These are phyloP conservation scores for Euplexia lucipara DNA, from an alignment of 2,888 invertebrate genomes.

Conservation along the genomic window DNA sequence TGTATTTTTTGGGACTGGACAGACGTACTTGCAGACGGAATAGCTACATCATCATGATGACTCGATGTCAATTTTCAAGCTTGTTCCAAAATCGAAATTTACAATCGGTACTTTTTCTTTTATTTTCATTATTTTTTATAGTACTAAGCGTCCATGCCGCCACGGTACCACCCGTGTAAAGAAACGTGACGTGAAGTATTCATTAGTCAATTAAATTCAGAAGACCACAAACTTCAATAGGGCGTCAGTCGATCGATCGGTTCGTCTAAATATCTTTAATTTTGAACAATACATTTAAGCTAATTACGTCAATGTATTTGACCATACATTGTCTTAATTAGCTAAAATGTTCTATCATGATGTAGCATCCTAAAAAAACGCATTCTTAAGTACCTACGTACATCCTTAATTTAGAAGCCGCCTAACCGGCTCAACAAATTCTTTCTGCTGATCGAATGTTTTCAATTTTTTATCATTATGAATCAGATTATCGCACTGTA, in stretches of 20 bases:
- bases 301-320: not conserved
- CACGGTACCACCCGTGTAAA: too few relatives aligned
- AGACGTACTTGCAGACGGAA: not conserved
- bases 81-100: not conserved
- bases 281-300: too few relatives aligned
- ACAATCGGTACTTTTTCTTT: not conserved
- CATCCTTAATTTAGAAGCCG: not conserved
- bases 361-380: too few relatives aligned
- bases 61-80: not conserved
- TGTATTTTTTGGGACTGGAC: slow-evolving; percentile 19
- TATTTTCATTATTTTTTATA: too few relatives aligned
- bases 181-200: not conserved
- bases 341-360: too few relatives aligned
- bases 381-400: too few relatives aligned
- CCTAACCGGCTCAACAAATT: slow-evolving; percentile 9
- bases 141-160: too few relatives aligned
- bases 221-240: not conserved
- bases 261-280: not conserved
- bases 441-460: not conserved
- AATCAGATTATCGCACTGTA: slow-evolving; percentile 26
- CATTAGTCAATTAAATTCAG: not conserved
- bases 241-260: too few relatives aligned
- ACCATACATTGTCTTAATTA: too few relatives aligned
- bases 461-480: not conserved
- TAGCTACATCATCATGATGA: slow-evolving; percentile 18